phyloP scores from a whole-genome alignment of 2,113 vertebrate genomes.

The Malurus alboscapulatus region DNA sequence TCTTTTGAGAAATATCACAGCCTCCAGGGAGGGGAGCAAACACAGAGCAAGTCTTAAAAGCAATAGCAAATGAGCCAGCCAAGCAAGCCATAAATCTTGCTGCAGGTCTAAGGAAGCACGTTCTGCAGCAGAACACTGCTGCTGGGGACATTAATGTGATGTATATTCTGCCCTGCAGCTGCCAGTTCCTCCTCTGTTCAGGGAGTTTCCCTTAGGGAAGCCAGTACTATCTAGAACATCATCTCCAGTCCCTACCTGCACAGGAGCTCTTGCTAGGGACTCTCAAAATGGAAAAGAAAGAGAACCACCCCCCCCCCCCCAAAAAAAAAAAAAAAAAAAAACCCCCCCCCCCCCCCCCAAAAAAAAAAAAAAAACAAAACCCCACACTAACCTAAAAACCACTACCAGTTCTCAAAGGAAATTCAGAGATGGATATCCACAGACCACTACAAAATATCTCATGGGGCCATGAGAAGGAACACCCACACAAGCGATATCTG shows the following conservation, averaged over 20 bases:
- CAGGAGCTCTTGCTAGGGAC: neutral
- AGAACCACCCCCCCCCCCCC: too few relatives aligned
- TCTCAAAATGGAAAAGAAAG: neutral
- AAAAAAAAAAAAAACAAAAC: too few relatives aligned
- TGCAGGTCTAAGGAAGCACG: neutral
- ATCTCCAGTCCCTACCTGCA: neutral
- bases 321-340: too few relatives aligned
- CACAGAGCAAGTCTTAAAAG: neutral
- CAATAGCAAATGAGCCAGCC: neutral
- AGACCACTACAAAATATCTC: neutral
- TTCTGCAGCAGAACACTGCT: neutral
- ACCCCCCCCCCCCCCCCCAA: too few relatives aligned
- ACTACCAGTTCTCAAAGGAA: neutral
- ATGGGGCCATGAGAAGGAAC: neutral
- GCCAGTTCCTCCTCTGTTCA: neutral
- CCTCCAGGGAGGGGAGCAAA: neutral
- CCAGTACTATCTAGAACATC: neutral
- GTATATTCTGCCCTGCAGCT: neutral
- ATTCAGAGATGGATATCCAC: neutral
- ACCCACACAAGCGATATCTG: neutral
- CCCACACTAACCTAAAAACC: neutral
- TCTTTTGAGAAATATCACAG: neutral
- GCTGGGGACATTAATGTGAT: neutral
- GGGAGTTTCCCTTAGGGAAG: neutral
- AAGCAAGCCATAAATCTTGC: neutral